Evolutionary conservation across 2,797 vertebrate species (phyloP).

Genomic region (Liparis tanakae): DNA sequence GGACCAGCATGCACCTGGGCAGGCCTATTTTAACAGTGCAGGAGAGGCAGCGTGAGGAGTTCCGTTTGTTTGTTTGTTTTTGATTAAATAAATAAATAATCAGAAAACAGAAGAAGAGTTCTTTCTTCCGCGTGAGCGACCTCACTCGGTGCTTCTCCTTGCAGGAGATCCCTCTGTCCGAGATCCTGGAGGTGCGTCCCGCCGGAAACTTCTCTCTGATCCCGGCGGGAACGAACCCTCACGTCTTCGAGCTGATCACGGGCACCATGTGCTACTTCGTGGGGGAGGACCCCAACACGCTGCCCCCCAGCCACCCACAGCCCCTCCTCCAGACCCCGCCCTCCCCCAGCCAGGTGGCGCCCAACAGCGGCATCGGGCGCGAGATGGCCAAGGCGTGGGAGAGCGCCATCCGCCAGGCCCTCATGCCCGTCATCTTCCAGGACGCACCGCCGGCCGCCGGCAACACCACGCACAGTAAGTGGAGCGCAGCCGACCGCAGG

Average conservation of each 20-base stretch:
- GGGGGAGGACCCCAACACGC: conserved; percentile 85
- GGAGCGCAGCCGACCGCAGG: background rate
- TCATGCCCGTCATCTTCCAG: conserved; percentile 91
- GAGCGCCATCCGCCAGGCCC: conserved; percentile 89
- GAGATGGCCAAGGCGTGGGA: conserved; percentile 90
- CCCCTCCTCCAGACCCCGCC: conserved; percentile 62
- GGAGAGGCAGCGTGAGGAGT: too few species aligned
- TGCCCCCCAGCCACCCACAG: conserved; percentile 55
- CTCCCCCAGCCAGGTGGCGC: conserved; percentile 78
- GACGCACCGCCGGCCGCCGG: conserved; percentile 80
- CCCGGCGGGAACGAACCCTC: conserved; percentile 85
- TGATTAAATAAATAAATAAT: too few species aligned
- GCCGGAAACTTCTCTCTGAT: conserved; percentile 85
- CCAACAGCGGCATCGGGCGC: conserved; percentile 84
- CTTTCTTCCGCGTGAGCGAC: background rate
- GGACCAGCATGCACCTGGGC: too few species aligned
- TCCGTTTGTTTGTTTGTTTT: too few species aligned
- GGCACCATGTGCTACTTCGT: conserved; percentile 90
- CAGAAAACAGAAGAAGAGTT: background rate
- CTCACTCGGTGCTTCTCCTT: background rate
- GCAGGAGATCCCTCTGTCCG: conserved; percentile 92
- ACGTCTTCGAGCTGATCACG: conserved; percentile 92
- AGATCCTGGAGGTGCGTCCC: conserved; percentile 87
- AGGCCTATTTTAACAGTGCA: too few species aligned
- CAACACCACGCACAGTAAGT: conserved; percentile 81